These are phyloP conservation scores for Sarcophilus harrisii DNA, from an alignment of 2,797 vertebrate genomes.

Conservation along the genomic window DNA sequence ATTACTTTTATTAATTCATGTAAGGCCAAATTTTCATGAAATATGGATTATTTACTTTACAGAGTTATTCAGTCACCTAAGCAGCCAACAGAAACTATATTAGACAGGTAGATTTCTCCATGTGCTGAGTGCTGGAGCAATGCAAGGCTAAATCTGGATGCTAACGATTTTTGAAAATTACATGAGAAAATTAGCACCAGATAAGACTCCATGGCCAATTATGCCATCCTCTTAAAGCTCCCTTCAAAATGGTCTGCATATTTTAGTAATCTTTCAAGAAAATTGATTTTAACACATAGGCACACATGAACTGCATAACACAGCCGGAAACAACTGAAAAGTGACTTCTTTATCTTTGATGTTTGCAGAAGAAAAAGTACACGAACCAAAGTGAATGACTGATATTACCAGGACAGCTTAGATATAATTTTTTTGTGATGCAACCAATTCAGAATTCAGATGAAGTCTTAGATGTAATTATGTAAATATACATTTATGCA, in stretches of 20 bases:
- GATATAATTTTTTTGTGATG: constrained; percentile 12
- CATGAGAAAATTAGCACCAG: background rate
- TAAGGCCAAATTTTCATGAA: constrained; percentile 8
- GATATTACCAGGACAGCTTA: background rate
- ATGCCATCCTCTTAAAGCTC: background rate
- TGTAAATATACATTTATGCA: background rate
- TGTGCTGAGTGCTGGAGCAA: constrained; percentile 17
- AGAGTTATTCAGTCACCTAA: constrained; percentile 5
- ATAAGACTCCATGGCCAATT: constrained; percentile 3
- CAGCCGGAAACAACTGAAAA: background rate
- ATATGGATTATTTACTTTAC: background rate
- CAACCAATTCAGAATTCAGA: background rate
- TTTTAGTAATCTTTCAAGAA: constrained; percentile 28
- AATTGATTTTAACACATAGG: constrained; percentile 26
- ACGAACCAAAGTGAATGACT: background rate
- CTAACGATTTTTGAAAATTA: background rate
- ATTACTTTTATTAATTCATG: constrained; percentile 38
- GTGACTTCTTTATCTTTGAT: constrained; percentile 25
- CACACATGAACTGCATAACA: background rate
- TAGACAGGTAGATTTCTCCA: background rate
- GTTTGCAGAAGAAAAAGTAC: constrained; percentile 4
- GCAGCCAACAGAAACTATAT: background rate
- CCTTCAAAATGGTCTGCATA: background rate
- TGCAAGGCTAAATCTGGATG: background rate
- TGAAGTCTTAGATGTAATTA: background rate